Conservation (phyloP, 2,113 vertebrate genomes). For the Barnardius zonarius region DNA sequence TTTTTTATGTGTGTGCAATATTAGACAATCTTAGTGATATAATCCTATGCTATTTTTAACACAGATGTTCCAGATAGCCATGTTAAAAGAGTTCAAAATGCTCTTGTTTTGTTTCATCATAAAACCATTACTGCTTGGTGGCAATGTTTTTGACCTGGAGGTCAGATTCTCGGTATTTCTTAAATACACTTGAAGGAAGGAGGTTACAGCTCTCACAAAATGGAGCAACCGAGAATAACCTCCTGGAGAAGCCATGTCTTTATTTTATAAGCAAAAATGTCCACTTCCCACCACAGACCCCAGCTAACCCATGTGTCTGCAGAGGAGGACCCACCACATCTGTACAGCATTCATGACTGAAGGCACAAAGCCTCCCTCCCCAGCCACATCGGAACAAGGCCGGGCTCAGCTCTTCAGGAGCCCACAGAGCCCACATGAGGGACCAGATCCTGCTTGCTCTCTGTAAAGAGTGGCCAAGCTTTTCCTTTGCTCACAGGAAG, state of each 20-base stretch:
- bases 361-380: neutral
- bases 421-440: accelerated
- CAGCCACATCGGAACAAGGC: accelerated
- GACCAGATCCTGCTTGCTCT: neutral
- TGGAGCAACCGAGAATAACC: neutral
- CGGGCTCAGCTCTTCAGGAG: neutral
- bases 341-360: accelerated
- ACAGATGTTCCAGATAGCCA: neutral
- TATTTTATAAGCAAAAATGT: neutral
- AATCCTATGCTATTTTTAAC: neutral
- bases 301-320: neutral
- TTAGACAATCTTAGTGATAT: neutral
- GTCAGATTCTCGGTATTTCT: neutral
- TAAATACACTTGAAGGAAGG: neutral
- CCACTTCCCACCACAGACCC: neutral
- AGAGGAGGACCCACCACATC: neutral
- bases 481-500: neutral
- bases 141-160: neutral
- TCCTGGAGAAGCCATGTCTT: neutral
- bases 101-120: neutral
- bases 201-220: neutral
- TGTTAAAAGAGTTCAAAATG: neutral
- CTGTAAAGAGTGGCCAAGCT: neutral
- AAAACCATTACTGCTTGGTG: neutral
- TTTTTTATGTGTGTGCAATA: neutral